These are phyloP conservation scores for Rhopilema esculentum DNA, from an alignment of 30 jellyfish, hydroid and myxozoan species.

Conservation along the genomic window DNA sequence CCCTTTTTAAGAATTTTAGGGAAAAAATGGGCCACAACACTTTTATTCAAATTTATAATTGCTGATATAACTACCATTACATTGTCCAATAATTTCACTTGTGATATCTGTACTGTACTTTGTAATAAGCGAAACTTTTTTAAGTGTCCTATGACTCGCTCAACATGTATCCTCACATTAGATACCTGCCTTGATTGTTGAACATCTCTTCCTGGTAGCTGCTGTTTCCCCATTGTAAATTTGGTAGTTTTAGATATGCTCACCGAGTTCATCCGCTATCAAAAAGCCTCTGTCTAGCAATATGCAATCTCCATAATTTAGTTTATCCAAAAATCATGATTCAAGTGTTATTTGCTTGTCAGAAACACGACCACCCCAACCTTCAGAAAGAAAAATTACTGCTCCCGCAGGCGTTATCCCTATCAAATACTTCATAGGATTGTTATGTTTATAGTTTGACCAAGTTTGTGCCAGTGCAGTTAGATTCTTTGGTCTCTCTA, in stretches of 20 bases:
- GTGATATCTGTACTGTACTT: constrained; percentile 6
- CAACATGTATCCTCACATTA: constrained; percentile 80
- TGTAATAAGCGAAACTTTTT: constrained; percentile 54
- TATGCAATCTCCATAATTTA: constrained; percentile 64
- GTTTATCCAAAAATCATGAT: constrained; percentile 58
- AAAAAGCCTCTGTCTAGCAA: constrained; percentile 85
- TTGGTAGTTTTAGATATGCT: constrained; percentile 64
- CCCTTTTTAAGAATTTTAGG: background rate
- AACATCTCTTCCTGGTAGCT: constrained; percentile 69
- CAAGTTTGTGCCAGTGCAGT: constrained; percentile 38
- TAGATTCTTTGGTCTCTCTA: constrained; percentile 7
- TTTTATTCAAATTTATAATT: constrained; percentile 48
- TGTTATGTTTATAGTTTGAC: constrained; percentile 60
- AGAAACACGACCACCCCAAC: constrained; percentile 86
- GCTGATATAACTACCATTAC: constrained; percentile 57
- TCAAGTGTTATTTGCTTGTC: constrained; percentile 71
- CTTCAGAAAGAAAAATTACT: constrained; percentile 69
- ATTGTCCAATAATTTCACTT: background rate
- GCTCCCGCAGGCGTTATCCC: constrained; percentile 81
- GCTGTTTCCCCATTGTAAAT: constrained; percentile 70
- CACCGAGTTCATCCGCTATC: constrained; percentile 71
- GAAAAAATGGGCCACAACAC: constrained; percentile 30
- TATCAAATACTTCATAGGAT: constrained; percentile 69
- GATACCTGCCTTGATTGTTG: constrained; percentile 61
- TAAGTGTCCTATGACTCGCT: constrained; percentile 66